Evolutionary conservation across 2,888 invertebrate species (phyloP).

Genomic region (Melieria crassipennis): DNA sequence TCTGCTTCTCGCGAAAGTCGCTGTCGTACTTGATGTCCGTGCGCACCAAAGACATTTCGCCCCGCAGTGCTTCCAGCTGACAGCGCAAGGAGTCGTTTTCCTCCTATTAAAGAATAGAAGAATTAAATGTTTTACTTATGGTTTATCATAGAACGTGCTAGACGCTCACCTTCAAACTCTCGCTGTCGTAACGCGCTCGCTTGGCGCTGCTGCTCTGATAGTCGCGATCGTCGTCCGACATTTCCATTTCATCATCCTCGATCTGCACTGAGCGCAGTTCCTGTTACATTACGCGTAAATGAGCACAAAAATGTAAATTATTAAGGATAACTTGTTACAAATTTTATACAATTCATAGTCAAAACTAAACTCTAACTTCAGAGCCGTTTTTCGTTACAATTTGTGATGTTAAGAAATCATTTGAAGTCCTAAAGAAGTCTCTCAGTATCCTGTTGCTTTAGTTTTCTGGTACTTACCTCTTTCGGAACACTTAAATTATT

Average conservation of each 20-base stretch:
- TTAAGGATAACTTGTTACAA: neutral
- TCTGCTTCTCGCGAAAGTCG: constrained; percentile 86
- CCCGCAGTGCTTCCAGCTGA: constrained; percentile 92
- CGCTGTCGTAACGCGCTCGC: constrained; percentile 62
- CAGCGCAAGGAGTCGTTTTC: constrained; percentile 92
- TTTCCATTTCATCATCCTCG: constrained; percentile 88
- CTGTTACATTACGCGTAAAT: constrained; percentile 45
- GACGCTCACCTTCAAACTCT: constrained; percentile 60
- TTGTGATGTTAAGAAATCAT: neutral
- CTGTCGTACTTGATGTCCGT: constrained; percentile 81
- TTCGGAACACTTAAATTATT: constrained; percentile 18
- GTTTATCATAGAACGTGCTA: neutral
- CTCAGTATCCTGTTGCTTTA: neutral
- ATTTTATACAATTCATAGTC: neutral
- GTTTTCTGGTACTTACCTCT: constrained; percentile 33
- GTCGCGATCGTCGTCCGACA: constrained; percentile 80
- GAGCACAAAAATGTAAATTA: neutral
- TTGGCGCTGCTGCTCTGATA: constrained; percentile 62
- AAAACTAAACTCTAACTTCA: too few relatives aligned
- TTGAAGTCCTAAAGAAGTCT: neutral
- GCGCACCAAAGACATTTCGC: constrained; percentile 89
- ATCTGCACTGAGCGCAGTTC: constrained; percentile 65
- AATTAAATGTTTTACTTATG: neutral
- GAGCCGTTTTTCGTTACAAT: too few relatives aligned
- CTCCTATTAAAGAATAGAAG: constrained; percentile 67